These are phyloP conservation scores for Conus canariensis DNA, from an alignment of 2,888 invertebrate species.

Conservation along the genomic window DNA sequence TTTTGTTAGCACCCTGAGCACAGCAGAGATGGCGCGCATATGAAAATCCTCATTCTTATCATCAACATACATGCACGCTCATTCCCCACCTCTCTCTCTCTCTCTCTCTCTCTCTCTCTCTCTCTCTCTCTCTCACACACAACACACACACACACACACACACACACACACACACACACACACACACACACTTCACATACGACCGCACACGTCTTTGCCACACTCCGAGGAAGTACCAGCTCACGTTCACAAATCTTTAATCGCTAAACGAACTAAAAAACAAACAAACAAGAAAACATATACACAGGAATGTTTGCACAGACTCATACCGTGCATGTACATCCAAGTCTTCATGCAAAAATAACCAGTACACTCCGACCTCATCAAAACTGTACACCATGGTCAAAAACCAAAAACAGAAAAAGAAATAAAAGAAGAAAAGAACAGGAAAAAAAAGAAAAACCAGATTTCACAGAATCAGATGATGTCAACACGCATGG, in stretches of 20 bases:
- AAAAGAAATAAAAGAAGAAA: neutral
- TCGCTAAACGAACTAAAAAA: neutral
- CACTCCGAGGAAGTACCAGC: neutral
- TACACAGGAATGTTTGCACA: constrained; percentile 18
- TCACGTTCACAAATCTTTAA: neutral
- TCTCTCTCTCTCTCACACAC: no score
- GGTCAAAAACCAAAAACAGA: neutral
- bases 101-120: no score
- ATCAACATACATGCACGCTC: no score
- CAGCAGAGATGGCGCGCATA: no score
- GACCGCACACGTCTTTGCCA: neutral
- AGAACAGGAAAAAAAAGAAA: neutral
- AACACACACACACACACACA: constrained; percentile 14
- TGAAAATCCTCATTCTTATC: no score
- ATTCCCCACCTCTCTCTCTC: no score
- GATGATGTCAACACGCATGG: no score
- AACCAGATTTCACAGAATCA: neutral
- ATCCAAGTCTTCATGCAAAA: neutral
- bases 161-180: neutral
- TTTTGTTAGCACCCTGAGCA: no score
- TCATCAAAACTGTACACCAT: neutral
- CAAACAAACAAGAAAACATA: neutral
- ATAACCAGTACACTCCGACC: neutral
- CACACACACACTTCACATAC: neutral
- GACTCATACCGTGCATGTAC: neutral